These are phyloP conservation scores for Stegodyphus dumicola DNA, from an alignment of 1,140 invertebrate species.

Conservation along the genomic window DNA sequence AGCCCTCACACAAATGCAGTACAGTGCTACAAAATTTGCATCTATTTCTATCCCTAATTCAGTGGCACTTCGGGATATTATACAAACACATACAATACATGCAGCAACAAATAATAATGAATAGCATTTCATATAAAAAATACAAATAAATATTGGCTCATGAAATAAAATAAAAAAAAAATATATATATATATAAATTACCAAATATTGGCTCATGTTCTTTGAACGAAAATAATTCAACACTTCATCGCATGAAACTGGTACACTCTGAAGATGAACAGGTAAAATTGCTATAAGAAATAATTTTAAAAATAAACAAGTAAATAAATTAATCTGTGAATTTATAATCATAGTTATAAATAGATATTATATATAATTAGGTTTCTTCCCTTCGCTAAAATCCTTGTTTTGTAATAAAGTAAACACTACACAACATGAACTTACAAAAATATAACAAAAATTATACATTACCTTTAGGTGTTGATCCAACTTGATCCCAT, in stretches of 20 bases:
- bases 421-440: neutral
- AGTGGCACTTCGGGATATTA: too few relatives aligned
- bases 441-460: neutral
- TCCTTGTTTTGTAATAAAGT: neutral
- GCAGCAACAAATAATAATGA: too few relatives aligned
- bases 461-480: neutral
- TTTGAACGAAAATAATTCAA: conserved; percentile 33
- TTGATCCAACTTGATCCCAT: conserved; percentile 35
- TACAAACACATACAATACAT: too few relatives aligned
- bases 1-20: too few relatives aligned
- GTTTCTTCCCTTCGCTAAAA: too few relatives aligned
- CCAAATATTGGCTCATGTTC: conserved; percentile 52
- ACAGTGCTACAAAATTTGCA: too few relatives aligned
- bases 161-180: neutral
- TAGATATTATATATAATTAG: too few relatives aligned
- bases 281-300: neutral
- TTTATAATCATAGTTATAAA: too few relatives aligned
- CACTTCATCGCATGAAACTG: conserved; percentile 38
- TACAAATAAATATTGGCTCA: conserved; percentile 32
- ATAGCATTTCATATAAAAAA: too few relatives aligned
- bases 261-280: conserved; percentile 5
- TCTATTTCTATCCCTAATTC: too few relatives aligned
- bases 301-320: too few relatives aligned
- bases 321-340: too few relatives aligned
- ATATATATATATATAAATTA: conserved; percentile 3